Conservation (phyloP, 2,797 vertebrate genomes). For the Sorex maritimensis region DNA sequence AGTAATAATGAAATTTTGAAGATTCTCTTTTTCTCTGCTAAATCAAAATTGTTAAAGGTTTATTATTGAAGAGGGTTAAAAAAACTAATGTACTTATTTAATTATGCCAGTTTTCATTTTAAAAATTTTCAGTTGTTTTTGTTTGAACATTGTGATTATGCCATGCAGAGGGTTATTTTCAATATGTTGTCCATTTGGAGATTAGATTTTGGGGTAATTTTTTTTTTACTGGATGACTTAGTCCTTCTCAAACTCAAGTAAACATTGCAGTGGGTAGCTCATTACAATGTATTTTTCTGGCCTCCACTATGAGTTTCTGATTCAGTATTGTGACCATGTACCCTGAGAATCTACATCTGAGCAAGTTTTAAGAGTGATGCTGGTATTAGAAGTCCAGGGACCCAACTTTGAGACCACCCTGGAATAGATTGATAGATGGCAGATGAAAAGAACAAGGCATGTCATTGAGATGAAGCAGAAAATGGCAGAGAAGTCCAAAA, state of each 20-base stretch:
- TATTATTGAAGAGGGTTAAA: no score
- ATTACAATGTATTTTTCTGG: not conserved
- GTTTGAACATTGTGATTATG: not conserved
- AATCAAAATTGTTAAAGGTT: not conserved
- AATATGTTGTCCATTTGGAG: not conserved
- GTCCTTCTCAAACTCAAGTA: not conserved
- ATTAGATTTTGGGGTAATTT: slow-evolving; percentile 35
- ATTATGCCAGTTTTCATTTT: not conserved
- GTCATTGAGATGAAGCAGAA: not conserved
- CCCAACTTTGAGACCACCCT: slow-evolving; percentile 1
- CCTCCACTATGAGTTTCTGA: not conserved
- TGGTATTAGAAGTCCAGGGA: not conserved
- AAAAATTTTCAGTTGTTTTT: slow-evolving; percentile 36
- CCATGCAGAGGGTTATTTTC: not conserved
- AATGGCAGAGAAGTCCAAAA: not conserved
- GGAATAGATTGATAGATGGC: not conserved
- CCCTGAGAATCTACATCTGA: not conserved
- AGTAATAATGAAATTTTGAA: not conserved
- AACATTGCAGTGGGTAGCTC: not conserved
- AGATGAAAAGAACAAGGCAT: not conserved
- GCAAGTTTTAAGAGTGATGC: not conserved
- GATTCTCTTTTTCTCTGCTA: slow-evolving; percentile 8
- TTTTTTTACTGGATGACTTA: slow-evolving; percentile 2
- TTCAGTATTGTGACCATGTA: not conserved
- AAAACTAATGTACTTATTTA: no score